Evolutionary conservation across 35 echinoderm and acorn worm genomes (phyloP).

Genomic region (Holothuria glaberrima): DNA sequence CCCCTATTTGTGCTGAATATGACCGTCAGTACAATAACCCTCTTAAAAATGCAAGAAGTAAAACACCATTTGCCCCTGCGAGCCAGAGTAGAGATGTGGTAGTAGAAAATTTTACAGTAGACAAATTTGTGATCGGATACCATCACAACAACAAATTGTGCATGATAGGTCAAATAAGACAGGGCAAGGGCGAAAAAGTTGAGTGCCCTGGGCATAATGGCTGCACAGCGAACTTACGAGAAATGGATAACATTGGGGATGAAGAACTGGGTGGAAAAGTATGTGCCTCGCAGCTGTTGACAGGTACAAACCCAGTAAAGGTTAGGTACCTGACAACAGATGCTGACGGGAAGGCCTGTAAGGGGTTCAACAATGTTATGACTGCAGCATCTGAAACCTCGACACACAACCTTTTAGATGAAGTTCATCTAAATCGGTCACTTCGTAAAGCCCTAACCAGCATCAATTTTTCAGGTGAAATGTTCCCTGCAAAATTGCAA

Average conservation of each 20-base stretch:
- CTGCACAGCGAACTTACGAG: conserved; percentile 25
- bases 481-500: background rate
- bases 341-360: conserved; percentile 38
- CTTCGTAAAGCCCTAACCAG: background rate
- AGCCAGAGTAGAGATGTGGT: conserved; percentile 35
- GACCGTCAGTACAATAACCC: conserved; percentile 32
- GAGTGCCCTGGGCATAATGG: conserved; percentile 31
- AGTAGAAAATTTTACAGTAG: conserved; percentile 16
- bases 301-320: background rate
- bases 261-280: conserved; percentile 25
- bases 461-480: background rate
- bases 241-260: background rate
- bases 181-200: background rate
- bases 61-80: conserved; percentile 24
- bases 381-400: background rate
- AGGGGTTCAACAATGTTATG: conserved; percentile 27
- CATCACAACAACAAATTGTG: conserved; percentile 1
- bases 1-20: conserved; percentile 33
- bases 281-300: background rate
- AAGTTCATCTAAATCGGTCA: conserved; percentile 18
- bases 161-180: background rate
- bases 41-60: background rate
- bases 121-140: conserved; percentile 22
- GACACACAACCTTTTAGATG: background rate
- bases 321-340: conserved; percentile 45